Evolutionary conservation across 2,113 vertebrate genomes (phyloP).

Genomic region (Micromys minutus): DNA sequence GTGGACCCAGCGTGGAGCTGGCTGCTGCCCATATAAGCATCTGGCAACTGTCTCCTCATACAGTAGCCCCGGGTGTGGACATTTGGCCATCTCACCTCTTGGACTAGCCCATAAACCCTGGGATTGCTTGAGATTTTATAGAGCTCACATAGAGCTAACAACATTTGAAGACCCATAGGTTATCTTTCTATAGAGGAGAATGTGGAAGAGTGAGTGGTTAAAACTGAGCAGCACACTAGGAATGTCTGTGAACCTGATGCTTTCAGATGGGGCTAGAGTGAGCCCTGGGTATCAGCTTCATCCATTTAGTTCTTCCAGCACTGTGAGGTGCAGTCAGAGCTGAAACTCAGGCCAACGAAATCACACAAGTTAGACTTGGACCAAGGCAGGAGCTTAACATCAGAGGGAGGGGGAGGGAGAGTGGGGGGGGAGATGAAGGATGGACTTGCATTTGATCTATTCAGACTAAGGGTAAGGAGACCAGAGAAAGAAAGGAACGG

Average conservation of each 20-base stretch:
- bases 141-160: neutral
- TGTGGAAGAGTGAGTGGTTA: neutral
- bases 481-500: neutral
- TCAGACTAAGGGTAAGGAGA: neutral
- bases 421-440: too few species aligned
- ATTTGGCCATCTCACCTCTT: neutral
- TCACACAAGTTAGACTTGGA: neutral
- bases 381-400: neutral
- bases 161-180: neutral
- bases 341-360: neutral
- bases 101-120: neutral
- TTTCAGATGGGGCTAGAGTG: neutral
- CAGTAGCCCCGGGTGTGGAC: neutral
- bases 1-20: neutral
- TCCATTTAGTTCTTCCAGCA: neutral
- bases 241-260: neutral
- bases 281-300: neutral
- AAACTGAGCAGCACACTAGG: neutral
- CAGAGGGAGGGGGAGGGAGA: neutral
- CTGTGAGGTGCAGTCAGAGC: neutral
- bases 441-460: neutral
- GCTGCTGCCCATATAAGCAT: neutral
- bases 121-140: slow-evolving; percentile 27
- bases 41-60: neutral
- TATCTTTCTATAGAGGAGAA: neutral